Percentiles rank a stretch among this genome's conserved stretches.
Evolutionary conservation across 2,113 vertebrate species (phyloP).

Genomic region (Pycnonotus jocosus): DNA sequence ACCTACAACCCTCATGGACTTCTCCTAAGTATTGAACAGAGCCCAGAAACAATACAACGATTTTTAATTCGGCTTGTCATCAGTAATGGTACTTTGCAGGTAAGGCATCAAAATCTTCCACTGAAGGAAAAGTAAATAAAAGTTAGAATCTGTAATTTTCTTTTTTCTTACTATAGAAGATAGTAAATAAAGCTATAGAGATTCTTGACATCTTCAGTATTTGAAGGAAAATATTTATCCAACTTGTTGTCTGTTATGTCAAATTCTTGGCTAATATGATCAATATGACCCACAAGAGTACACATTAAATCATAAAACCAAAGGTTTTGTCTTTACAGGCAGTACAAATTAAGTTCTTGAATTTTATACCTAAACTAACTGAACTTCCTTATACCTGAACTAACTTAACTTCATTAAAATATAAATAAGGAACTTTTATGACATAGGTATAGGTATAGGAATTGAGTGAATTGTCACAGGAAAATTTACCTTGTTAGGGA

Average conservation of each 20-base stretch:
- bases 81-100: slow-evolving; percentile 75
- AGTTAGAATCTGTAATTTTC: neutral
- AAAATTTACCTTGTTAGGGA: neutral
- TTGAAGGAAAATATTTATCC: neutral
- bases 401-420: neutral
- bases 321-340: neutral
- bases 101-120: slow-evolving; percentile 29
- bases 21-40: slow-evolving; percentile 75
- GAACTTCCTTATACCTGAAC: accelerated
- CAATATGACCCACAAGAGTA: neutral
- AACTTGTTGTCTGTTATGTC: neutral
- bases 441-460: neutral
- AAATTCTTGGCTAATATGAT: neutral
- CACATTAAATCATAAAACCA: neutral
- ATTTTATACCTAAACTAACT: neutral
- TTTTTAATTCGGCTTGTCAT: slow-evolving; percentile 80
- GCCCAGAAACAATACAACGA: slow-evolving; percentile 1
- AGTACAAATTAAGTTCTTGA: neutral
- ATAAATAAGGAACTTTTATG: neutral
- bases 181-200: neutral
- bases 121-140: neutral
- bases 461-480: neutral
- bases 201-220: neutral
- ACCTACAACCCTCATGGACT: slow-evolving; percentile 70
- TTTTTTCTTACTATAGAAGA: neutral